Evolutionary conservation across 2,797 vertebrate species (phyloP), one percentile per base, ranked within the genome.

Genomic region (Ptychadena robeensis): DNA sequence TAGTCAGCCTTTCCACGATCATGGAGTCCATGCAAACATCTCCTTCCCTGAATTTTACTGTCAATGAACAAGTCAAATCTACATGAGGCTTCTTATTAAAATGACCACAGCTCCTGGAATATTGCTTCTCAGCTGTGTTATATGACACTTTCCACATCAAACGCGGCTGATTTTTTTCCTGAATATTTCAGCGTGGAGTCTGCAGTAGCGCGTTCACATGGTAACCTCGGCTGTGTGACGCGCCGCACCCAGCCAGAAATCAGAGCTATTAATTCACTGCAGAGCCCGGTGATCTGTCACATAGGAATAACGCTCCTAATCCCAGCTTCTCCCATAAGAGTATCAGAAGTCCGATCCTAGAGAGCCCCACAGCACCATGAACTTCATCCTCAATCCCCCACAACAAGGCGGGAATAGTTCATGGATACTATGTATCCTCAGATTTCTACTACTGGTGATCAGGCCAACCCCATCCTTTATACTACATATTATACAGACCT

Each of bases 131-230:
- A 25, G 53, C 65, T 34, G 31, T 25, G 65, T 67, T 18, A 12
- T 67, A 22, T 35, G 9, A 32, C 48, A 77, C 28, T 78, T 78
- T 63, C n/a, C 12, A 57, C 75, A 53, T 78, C 75, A 67, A 53
- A 78, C 64, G 34, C 67, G 75, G 64, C 66, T 68, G 32, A 66
- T 78, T 34, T 70, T 48, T 65, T 66, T 12, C 59, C 27, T 59
- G 77, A 71, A 80, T 71, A 59, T 81, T 73, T 65, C 59, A 81
- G 63, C 25, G 63, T 35, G n/a, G 61, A 66, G 67, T 28, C 74
- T 78, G 81, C 67, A 72, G 74, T 25, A 25, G 11, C 64, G 73
- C 35, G 82, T 83, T 83, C 74, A 57, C 82, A 83, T 83, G 57
- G 82, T 68, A 83, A 83, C 81, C 81, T 83, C 57, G 48, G 57